phyloP scores from a whole-genome alignment of 2,888 invertebrate genomes.

The Diabrotica balteata region DNA sequence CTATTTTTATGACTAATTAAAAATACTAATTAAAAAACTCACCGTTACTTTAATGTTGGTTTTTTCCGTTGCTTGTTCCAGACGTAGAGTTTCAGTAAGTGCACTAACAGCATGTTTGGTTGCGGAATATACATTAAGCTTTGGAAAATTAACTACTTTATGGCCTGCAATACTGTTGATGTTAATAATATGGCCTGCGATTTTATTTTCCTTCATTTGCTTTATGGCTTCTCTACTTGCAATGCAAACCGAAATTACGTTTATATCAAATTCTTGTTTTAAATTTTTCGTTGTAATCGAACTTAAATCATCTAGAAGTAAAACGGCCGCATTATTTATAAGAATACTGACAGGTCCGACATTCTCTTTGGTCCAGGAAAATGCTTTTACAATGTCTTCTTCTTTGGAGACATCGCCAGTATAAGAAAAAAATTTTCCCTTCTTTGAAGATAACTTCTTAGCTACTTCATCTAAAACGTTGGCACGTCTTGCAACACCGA shows the following conservation, averaged over 20 bases:
- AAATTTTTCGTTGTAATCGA: conserved; percentile 42
- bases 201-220: conserved; percentile 22
- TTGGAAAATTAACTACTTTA: background rate
- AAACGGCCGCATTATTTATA: conserved; percentile 56
- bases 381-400: conserved; percentile 50
- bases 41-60: conserved; percentile 44
- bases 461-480: conserved; percentile 39
- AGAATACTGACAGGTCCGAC: conserved; percentile 55
- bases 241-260: conserved; percentile 37
- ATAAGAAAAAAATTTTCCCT: conserved; percentile 50
- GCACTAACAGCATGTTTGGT: conserved; percentile 42
- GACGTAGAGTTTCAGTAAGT: conserved; percentile 39
- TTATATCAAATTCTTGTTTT: conserved; percentile 35
- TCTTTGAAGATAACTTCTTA: conserved; percentile 34
- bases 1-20: too few relatives aligned
- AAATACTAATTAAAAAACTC: conserved; percentile 12
- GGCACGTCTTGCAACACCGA: conserved; percentile 42
- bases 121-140: conserved; percentile 34
- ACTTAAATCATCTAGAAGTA: conserved; percentile 35
- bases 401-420: conserved; percentile 55
- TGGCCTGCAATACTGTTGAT: conserved; percentile 28
- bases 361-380: conserved; percentile 52
- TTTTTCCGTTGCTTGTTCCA: conserved; percentile 33
- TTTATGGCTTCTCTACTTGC: conserved; percentile 44
- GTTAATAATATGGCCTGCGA: conserved; percentile 27